phyloP scores from a whole-genome alignment of 2,888 invertebrate species.

The Timema podura region DNA sequence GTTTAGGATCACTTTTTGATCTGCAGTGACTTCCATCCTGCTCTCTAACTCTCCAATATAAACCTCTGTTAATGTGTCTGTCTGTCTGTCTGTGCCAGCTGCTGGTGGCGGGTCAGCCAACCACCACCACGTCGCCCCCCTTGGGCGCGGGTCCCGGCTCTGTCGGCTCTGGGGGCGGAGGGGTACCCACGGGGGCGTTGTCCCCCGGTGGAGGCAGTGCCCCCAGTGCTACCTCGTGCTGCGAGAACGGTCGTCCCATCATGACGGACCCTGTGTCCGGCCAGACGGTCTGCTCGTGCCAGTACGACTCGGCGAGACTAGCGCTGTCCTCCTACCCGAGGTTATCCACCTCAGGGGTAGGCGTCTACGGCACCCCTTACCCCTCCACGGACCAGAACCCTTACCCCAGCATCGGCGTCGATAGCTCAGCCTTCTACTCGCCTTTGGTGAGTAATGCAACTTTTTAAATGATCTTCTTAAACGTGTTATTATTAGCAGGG shows the following conservation, averaged over 20 bases:
- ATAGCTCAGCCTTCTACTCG: slow-evolving; percentile 92
- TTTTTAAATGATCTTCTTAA: slow-evolving; percentile 1
- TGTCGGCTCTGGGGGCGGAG: slow-evolving; percentile 49
- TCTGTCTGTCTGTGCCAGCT: slow-evolving; percentile 50
- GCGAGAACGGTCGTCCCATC: slow-evolving; percentile 87
- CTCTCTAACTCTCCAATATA: too few relatives aligned
- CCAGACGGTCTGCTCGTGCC: slow-evolving; percentile 90
- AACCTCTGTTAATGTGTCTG: neutral
- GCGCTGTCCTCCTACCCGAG: slow-evolving; percentile 80
- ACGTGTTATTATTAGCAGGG: too few relatives aligned
- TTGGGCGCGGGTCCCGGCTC: slow-evolving; percentile 55
- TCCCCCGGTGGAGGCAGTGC: slow-evolving; percentile 45
- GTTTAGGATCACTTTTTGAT: too few relatives aligned
- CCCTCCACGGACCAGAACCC: slow-evolving; percentile 89
- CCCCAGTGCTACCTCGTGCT: slow-evolving; percentile 58
- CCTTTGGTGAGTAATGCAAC: slow-evolving; percentile 74
- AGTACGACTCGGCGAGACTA: slow-evolving; percentile 84
- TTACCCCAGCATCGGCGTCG: slow-evolving; percentile 88
- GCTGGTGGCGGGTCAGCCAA: slow-evolving; percentile 69
- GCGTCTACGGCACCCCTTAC: slow-evolving; percentile 82
- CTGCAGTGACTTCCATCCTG: too few relatives aligned
- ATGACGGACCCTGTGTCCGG: slow-evolving; percentile 91
- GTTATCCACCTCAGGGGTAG: slow-evolving; percentile 66
- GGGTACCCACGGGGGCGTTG: slow-evolving; percentile 43
- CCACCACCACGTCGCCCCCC: slow-evolving; percentile 64